Evolutionary conservation across 2,888 invertebrate genomes (phyloP).

Genomic region (Phaedon cochleariae): DNA sequence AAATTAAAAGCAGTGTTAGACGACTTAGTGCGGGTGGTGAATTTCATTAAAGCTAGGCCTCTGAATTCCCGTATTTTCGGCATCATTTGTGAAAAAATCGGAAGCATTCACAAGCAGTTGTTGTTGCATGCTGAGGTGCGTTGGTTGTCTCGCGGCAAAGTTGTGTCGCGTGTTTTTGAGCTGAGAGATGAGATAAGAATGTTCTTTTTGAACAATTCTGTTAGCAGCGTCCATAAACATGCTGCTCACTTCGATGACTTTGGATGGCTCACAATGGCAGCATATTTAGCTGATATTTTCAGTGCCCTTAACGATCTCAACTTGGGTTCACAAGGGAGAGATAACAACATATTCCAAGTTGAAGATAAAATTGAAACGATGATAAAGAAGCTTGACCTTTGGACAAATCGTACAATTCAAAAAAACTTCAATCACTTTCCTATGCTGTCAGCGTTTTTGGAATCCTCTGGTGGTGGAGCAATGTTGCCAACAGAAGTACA

Average conservation of each 20-base stretch:
- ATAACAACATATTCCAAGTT: constrained; percentile 23
- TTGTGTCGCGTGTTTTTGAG: constrained; percentile 24
- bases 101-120: constrained; percentile 27
- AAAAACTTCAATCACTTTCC: constrained; percentile 27
- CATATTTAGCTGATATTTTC: constrained; percentile 25
- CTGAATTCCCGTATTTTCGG: constrained; percentile 35
- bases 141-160: constrained; percentile 25
- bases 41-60: constrained; percentile 33
- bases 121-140: constrained; percentile 33
- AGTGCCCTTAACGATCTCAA: constrained; percentile 30
- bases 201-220: constrained; percentile 22
- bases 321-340: constrained; percentile 27
- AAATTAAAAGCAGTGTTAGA: constrained; percentile 17
- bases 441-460: constrained; percentile 31
- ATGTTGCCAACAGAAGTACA: constrained; percentile 29
- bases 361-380: constrained; percentile 24
- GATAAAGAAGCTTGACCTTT: constrained; percentile 19
- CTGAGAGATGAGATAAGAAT: constrained; percentile 63
- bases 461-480: constrained; percentile 31
- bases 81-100: constrained; percentile 20
- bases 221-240: constrained; percentile 26
- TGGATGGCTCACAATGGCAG: constrained; percentile 16
- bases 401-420: constrained; percentile 9
- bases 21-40: constrained; percentile 25
- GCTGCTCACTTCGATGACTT: constrained; percentile 22